Evolutionary conservation across 2,797 vertebrate genomes (phyloP).

Genomic region (Hypotaenidia okinawae): DNA sequence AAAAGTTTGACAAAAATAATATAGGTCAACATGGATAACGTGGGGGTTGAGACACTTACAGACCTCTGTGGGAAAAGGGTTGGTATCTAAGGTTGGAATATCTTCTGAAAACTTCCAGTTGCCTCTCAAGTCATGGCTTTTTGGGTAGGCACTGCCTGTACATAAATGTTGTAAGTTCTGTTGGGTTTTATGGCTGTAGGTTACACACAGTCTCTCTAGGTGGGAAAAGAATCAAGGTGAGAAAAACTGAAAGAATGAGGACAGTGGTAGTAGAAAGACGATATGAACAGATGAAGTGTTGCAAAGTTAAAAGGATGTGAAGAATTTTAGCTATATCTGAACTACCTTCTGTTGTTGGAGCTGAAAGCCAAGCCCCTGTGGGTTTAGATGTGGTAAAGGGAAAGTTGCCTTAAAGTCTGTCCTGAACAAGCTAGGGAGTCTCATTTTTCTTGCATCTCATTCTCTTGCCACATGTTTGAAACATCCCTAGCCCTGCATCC

Average conservation of each 20-base stretch:
- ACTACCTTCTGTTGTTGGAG: not conserved
- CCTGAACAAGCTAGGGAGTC: not conserved
- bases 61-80: not conserved
- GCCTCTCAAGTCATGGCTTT: not conserved
- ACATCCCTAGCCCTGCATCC: not conserved
- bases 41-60: not conserved
- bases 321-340: not conserved
- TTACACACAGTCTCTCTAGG: not conserved
- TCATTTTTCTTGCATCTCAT: not conserved
- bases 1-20: not conserved
- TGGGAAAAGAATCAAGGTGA: not conserved
- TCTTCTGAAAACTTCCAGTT: not conserved
- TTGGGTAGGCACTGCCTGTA: not conserved
- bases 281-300: not conserved
- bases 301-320: not conserved
- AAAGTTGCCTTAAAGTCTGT: not conserved
- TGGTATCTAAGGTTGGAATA: not conserved
- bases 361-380: not conserved
- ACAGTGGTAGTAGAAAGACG: not conserved
- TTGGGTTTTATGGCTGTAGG: not conserved
- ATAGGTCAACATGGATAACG: not conserved
- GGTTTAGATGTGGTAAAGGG: not conserved
- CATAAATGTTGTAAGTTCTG: rapidly evolving
- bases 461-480: not conserved
- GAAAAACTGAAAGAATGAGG: not conserved